Evolutionary conservation across 2,797 vertebrate species (phyloP).

Genomic region (Onychomys leucogaster): DNA sequence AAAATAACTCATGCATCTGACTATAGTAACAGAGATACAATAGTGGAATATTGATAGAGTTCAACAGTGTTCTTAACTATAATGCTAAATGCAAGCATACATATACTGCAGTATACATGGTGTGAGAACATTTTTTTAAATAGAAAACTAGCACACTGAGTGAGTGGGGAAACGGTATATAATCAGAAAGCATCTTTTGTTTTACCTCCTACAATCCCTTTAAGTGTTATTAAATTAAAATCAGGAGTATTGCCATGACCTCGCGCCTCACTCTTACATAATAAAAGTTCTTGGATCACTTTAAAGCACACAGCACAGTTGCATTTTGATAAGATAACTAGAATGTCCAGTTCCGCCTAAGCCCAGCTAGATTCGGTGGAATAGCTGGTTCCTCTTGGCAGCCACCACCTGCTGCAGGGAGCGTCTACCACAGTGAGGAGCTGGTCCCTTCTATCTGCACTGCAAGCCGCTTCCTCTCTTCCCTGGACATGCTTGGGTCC

Average conservation of each 20-base stretch:
- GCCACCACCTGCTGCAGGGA: no score
- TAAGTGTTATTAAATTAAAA: slow-evolving; percentile 19
- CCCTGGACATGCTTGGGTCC: rapidly evolving
- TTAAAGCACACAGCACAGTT: background rate
- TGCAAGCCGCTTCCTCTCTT: background rate
- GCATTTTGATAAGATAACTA: background rate
- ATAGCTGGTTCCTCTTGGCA: background rate
- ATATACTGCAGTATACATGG: background rate
- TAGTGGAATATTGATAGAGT: background rate
- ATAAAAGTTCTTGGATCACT: slow-evolving; percentile 4
- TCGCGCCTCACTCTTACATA: background rate
- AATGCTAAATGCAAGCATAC: background rate
- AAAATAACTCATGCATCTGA: background rate
- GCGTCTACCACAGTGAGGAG: background rate
- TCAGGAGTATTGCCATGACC: background rate
- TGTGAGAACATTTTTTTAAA: background rate
- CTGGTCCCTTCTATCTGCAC: background rate
- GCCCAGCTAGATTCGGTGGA: background rate
- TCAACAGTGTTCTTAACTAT: background rate
- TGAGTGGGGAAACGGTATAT: background rate
- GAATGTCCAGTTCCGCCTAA: background rate
- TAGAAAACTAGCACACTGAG: background rate
- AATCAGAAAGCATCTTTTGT: slow-evolving; percentile 38
- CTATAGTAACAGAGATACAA: background rate
- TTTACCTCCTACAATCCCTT: background rate